A percentile compares a stretch with the other conserved stretches of the same genome.
These are phyloP conservation scores for Psephotus haematonotus DNA, from an alignment of 2,113 vertebrate species.

Conservation along the genomic window DNA sequence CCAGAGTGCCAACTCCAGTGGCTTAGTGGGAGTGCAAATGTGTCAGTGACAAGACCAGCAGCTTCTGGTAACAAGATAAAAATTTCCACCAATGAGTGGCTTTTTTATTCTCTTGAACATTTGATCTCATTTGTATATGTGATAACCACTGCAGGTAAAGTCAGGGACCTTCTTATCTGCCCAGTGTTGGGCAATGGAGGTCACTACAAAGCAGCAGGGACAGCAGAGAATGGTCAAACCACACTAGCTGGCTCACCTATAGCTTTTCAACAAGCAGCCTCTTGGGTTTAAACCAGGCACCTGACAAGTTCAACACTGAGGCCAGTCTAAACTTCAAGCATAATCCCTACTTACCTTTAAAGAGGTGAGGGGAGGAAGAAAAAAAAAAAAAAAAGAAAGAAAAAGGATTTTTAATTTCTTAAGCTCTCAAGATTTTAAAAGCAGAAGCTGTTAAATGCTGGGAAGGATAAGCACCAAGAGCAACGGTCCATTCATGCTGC, in stretches of 20 bases:
- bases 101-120: background rate
- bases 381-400: background rate
- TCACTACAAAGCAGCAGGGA: background rate
- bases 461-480: background rate
- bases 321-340: background rate
- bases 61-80: background rate
- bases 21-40: background rate
- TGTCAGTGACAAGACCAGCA: background rate
- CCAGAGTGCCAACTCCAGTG: background rate
- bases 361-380: background rate
- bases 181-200: background rate
- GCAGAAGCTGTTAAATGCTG: background rate
- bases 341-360: background rate
- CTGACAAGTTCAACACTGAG: rapidly evolving
- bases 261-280: background rate
- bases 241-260: background rate
- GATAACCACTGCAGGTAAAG: background rate
- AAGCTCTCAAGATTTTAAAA: background rate
- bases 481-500: rapidly evolving
- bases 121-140: background rate
- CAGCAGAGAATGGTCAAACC: background rate
- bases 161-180: background rate
- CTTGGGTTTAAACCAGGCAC: background rate
- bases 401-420: background rate
- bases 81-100: background rate